Base-by-base conservation (phyloP, 1,140 invertebrate genomes). In the Latrodectus geometricus region DNA sequence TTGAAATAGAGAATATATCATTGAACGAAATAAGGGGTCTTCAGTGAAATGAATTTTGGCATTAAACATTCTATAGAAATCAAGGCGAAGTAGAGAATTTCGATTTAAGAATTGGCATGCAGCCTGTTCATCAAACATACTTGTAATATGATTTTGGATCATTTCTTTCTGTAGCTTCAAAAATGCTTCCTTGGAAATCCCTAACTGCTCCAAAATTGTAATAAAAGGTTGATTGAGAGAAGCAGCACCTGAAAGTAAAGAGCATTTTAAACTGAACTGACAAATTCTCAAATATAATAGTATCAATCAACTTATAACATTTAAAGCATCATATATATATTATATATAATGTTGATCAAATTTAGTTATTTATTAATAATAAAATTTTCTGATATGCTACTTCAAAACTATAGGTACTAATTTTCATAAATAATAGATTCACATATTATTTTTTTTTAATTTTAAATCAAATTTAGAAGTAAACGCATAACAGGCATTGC, bases 231-330 rank as follows among this genome's bases (percentile, higher is more conserved):
- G 88, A 88, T 91, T 91, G 48, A 91, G 87, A 48, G 86, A 91
- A 21, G 90, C 94, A 92, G 83, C 92, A 92, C 87, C 94, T 94
- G 89, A 77, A 77, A 88, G n/a, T 12, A 9, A 80, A 66, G 11
- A 52, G 49, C 66, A 12, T 50, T 87, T 21, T 49, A 48, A 35
- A n/a, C 5, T 35, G 1, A 35, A 35, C 35, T 35, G 1, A 5
- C 5, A 35, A 35, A 35, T 35, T 35, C 35, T 35, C 35, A 35
- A 35, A 35, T 35, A 35, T 35, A 35, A 35, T 35, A 35, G 35
- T 35, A 35, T 35, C 1, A 35, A 35, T 35, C 35, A 35, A 35
- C 5, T 35, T 35, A 1, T 35, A 35, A 35, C 5, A 35, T 1
- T 35, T 35, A 35, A 35, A 35, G 35, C 35, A 35, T 35, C 5